phyloP scores from a whole-genome alignment of 2,888 invertebrate species.

The Boloria euphrosyne region DNA sequence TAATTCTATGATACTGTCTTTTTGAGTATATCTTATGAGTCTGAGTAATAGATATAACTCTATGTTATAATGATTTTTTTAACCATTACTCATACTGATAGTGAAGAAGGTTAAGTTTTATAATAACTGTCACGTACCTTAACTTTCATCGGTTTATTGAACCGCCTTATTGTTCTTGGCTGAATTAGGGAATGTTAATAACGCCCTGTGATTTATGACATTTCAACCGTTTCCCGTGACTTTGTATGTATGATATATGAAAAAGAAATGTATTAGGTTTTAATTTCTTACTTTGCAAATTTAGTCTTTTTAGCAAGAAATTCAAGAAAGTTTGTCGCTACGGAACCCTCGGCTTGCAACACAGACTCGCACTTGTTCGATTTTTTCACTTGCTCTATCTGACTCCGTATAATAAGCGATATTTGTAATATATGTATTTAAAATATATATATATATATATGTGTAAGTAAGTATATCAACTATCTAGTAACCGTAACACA shows the following conservation, averaged over 20 bases:
- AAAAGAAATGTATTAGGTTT: background rate
- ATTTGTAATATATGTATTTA: too few relatives aligned
- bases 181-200: constrained; percentile 22
- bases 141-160: constrained; percentile 39
- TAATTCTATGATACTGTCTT: too few relatives aligned
- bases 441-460: too few relatives aligned
- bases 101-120: constrained; percentile 1
- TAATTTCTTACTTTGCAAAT: background rate
- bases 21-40: too few relatives aligned
- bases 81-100: constrained; percentile 5
- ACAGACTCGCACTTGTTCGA: too few relatives aligned
- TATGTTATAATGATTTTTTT: background rate
- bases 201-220: background rate
- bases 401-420: too few relatives aligned
- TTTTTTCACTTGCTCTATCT: too few relatives aligned
- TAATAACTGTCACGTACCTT: constrained; percentile 34
- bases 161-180: constrained; percentile 36
- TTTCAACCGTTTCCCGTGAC: constrained; percentile 3
- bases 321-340: background rate
- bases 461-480: too few relatives aligned
- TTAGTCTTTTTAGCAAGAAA: background rate
- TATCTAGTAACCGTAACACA: too few relatives aligned
- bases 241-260: background rate
- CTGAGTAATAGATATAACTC: too few relatives aligned
- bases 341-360: too few relatives aligned